Conservation (phyloP, 1,140 invertebrate species). For the Bombus sibiricus region DNA sequence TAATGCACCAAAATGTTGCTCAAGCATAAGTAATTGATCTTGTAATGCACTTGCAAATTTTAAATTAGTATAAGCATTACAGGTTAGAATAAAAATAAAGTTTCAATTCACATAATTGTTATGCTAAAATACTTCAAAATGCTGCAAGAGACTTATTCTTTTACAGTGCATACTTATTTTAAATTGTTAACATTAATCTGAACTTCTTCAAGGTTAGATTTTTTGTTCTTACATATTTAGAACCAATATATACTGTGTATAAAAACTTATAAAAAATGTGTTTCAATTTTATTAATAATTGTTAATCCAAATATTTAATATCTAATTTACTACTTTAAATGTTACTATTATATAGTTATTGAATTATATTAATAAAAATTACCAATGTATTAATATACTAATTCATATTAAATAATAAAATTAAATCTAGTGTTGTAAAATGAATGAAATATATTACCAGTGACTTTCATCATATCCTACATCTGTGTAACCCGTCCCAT, state of each 20-base stretch:
- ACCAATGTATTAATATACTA: background rate
- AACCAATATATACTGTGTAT: background rate
- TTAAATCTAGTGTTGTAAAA: slow-evolving; percentile 35
- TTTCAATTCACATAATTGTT: slow-evolving; percentile 31
- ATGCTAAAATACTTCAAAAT: background rate
- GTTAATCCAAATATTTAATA: slow-evolving; percentile 3
- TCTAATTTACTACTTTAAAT: background rate
- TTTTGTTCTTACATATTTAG: background rate
- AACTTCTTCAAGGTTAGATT: background rate
- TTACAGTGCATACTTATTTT: background rate
- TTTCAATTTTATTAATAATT: background rate
- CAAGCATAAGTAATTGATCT: slow-evolving; percentile 7
- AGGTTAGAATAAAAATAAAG: slow-evolving; percentile 64
- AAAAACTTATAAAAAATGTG: background rate
- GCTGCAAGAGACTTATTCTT: background rate
- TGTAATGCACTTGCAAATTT: slow-evolving; percentile 3
- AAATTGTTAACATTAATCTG: background rate
- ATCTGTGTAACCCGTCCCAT: slow-evolving; percentile 79
- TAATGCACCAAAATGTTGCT: slow-evolving; percentile 30
- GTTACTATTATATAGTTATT: background rate
- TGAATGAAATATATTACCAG: slow-evolving; percentile 52
- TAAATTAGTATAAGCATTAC: slow-evolving; percentile 36
- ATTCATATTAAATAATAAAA: slow-evolving; percentile 15
- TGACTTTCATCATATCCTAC: slow-evolving; percentile 77
- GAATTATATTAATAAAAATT: slow-evolving; percentile 17